Evolutionary conservation across 2,888 invertebrate species (phyloP), one percentile per base, ranked within the genome.

Genomic region (Acronicta aceris): DNA sequence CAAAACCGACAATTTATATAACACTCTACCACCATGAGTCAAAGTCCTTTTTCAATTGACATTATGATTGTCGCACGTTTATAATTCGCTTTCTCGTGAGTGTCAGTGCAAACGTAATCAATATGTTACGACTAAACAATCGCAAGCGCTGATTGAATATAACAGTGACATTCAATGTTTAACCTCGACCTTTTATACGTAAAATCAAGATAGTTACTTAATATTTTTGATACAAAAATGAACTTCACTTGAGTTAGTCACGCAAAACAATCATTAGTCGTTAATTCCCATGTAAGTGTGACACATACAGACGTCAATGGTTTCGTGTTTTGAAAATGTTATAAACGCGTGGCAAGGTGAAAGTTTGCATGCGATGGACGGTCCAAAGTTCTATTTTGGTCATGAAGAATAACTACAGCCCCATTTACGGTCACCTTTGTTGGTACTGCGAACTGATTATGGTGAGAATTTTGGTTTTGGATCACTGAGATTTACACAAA

Each of bases 191-290:
- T 75, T 61, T 16, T 16, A 27, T 25, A 49, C 21, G 45, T 21
- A 47, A 47, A 5, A 59, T 36, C 56, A 46, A 41, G 17, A 56
- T 58, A 12, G 33, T 33, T 33, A n/a, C 38, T 42, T 51, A 33
- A 50, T 56, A 33, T 59, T 56, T 38, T 51, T 53, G 33, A 36
- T 48, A 43, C 38, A 50, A 43, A 60, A 57, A 60, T 43, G 25
- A 47, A 51, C 40, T 40, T 47, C 46, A 63, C 57, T 46, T 47
- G 59, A 12, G 27, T 38, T 21, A 36, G 57, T 61, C 75, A 76
- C 66, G 75, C 71, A 41, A 77, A 64, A 45, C 46, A 15, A 40
- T 21, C 59, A 71, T 77, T 77, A 77, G 50, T 49, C 25, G 27
- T 46, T 41, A 8, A 40, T 33, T 50, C 49, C 53, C 47, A 40